Evolutionary conservation across 2,113 vertebrate species (phyloP).

Genomic region (Laticauda colubrina): DNA sequence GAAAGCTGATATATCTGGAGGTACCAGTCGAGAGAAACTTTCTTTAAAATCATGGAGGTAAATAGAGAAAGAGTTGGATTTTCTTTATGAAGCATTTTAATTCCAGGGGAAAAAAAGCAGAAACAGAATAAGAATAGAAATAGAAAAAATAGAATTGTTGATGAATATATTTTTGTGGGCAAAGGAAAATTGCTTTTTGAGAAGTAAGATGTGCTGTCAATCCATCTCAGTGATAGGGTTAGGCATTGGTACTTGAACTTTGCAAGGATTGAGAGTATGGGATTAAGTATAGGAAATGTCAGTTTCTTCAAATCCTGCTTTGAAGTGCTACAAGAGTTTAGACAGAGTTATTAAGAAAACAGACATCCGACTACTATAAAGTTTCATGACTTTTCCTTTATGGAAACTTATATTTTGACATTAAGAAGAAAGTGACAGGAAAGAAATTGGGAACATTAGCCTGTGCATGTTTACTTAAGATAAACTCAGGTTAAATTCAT

Average conservation of each 20-base stretch:
- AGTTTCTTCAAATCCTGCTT: background rate
- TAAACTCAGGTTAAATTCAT: background rate
- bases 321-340: background rate
- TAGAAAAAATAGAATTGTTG: background rate
- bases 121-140: too few species aligned
- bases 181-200: background rate
- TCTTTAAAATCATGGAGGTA: background rate
- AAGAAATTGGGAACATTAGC: background rate
- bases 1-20: background rate
- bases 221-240: background rate
- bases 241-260: background rate
- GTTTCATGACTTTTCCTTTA: background rate
- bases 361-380: background rate
- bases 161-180: background rate
- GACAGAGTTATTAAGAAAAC: background rate
- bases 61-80: background rate
- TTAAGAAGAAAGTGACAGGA: background rate
- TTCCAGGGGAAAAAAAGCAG: background rate
- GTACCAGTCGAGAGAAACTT: background rate
- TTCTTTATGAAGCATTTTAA: background rate
- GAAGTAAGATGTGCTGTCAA: background rate
- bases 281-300: background rate
- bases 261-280: background rate
- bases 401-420: background rate
- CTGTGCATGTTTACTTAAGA: background rate